phyloP scores from a whole-genome alignment of 1,140 invertebrate species.

The Philaenus spumarius region DNA sequence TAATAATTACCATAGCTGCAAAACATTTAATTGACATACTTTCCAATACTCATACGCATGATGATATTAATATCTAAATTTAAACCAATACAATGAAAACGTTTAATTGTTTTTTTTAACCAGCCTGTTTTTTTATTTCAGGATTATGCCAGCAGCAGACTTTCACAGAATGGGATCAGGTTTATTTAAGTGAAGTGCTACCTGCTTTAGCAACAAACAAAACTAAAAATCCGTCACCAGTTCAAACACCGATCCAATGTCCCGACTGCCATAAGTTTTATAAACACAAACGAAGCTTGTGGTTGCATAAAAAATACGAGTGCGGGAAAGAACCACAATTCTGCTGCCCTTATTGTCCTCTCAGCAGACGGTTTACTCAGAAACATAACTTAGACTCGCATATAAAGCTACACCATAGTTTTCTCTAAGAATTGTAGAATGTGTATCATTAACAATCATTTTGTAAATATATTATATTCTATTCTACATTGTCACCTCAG shows the following conservation, averaged over 20 bases:
- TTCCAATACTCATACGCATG: too few species aligned
- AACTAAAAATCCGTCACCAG: too few species aligned
- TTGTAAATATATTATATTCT: not conserved
- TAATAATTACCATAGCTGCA: too few species aligned
- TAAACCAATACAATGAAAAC: too few species aligned
- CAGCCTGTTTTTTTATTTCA: too few species aligned
- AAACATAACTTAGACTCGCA: not conserved
- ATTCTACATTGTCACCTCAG: not conserved
- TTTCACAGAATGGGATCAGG: too few species aligned
- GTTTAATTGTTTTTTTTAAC: too few species aligned
- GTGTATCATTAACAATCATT: not conserved
- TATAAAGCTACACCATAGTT: not conserved
- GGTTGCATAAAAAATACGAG: conserved; percentile 31
- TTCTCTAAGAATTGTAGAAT: not conserved
- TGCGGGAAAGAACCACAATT: conserved; percentile 25
- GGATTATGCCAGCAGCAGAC: too few species aligned
- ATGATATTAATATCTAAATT: too few species aligned
- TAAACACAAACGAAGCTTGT: conserved; percentile 20
- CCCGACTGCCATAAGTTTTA: conserved; percentile 21
- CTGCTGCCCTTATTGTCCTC: not conserved
- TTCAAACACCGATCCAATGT: not conserved
- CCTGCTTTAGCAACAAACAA: too few species aligned
- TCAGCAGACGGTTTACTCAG: conserved; percentile 2
- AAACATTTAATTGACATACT: too few species aligned
- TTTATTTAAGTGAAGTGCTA: too few species aligned